phyloP scores from a whole-genome alignment of 2,888 invertebrate genomes.

The Eupeodes latifasciatus region DNA sequence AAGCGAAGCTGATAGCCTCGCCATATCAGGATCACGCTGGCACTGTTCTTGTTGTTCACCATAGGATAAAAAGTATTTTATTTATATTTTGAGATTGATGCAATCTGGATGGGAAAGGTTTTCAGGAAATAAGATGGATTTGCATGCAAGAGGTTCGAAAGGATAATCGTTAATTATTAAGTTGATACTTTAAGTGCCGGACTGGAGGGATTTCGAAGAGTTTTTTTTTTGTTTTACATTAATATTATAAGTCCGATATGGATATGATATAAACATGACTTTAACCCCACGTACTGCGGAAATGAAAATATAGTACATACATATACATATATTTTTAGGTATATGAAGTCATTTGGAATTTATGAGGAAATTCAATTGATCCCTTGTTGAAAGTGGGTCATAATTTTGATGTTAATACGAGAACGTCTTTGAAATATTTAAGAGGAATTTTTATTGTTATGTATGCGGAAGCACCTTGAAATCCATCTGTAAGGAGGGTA shows the following conservation, averaged over 20 bases:
- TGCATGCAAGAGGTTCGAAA: constrained; percentile 68
- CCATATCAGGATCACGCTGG: no score
- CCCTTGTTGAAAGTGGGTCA: constrained; percentile 15
- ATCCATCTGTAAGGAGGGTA: no score
- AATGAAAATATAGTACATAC: constrained; percentile 2
- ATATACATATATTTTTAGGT: not conserved
- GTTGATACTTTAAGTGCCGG: constrained; percentile 66
- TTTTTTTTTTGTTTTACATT: not conserved
- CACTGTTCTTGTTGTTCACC: not conserved
- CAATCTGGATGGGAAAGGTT: constrained; percentile 39
- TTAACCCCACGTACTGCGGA: not conserved
- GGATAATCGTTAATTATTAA: constrained; percentile 74
- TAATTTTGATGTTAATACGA: not conserved
- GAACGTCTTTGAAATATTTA: no score
- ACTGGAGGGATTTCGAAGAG: constrained; percentile 49
- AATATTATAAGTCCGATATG: constrained; percentile 19
- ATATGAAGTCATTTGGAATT: not conserved
- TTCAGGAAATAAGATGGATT: constrained; percentile 60
- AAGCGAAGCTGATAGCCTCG: constrained; percentile 4
- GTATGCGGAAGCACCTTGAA: no score
- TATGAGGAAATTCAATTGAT: constrained; percentile 23
- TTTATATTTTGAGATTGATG: constrained; percentile 54
- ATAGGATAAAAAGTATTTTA: constrained; percentile 61
- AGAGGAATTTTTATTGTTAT: no score
- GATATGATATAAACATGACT: constrained; percentile 35